Evolutionary conservation across 2,888 invertebrate species (phyloP).

Genomic region (Orchestes rusci): DNA sequence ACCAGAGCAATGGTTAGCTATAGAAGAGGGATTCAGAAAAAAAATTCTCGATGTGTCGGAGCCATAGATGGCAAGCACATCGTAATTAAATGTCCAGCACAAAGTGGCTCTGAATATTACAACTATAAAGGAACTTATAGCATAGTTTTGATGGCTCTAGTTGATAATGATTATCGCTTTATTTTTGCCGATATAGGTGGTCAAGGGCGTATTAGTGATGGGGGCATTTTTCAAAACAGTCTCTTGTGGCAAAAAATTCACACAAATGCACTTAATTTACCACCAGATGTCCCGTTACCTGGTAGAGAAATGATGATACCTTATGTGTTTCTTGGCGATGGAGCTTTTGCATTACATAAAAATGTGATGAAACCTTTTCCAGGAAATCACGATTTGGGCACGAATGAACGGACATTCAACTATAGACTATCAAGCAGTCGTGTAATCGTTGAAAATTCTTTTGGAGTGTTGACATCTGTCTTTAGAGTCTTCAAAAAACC

Average conservation of each 20-base stretch:
- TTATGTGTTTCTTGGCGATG: conserved; percentile 21
- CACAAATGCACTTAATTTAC: conserved; percentile 3
- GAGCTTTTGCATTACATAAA: conserved; percentile 14
- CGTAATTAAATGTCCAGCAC: conserved; percentile 30
- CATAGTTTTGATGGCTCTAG: conserved; percentile 38
- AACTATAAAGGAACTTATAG: conserved; percentile 37
- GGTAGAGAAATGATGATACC: conserved; percentile 11
- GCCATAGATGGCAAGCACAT: conserved; percentile 33
- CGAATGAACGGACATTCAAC: conserved; percentile 8
- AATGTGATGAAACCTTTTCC: conserved; percentile 12
- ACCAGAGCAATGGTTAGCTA: conserved; percentile 6
- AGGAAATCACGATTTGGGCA: conserved; percentile 1
- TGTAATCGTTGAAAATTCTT: conserved; percentile 18
- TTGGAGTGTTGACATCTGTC: conserved; percentile 18
- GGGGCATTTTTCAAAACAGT: conserved; percentile 1
- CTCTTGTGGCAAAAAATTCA: conserved; percentile 5
- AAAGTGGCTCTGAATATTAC: conserved; percentile 31
- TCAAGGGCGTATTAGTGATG: conserved; percentile 17
- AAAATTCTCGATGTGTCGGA: conserved; percentile 2
- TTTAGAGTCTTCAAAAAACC: conserved; percentile 22
- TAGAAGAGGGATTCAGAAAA: conserved; percentile 9
- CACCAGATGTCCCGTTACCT: conserved; percentile 2
- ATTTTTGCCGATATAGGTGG: not conserved
- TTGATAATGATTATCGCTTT: conserved; percentile 30
- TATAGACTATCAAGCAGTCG: conserved; percentile 14